phyloP scores from a whole-genome alignment of 2,888 invertebrate genomes.

The Calameuta filiformis region DNA sequence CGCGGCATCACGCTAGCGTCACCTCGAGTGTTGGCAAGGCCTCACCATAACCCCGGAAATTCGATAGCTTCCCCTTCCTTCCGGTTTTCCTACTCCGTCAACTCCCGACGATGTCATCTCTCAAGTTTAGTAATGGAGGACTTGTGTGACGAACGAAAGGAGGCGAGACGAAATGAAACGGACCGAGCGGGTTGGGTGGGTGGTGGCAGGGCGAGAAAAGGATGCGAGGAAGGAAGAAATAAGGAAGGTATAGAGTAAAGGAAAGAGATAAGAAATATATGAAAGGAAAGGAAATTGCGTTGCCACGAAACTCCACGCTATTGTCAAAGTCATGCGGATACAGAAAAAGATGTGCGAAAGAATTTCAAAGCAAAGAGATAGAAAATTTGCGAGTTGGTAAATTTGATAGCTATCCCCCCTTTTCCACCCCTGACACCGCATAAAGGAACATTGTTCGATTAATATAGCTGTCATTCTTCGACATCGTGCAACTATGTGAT shows the following conservation, averaged over 20 bases:
- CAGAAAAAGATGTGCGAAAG: neutral
- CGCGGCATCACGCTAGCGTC: neutral
- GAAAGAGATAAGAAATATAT: neutral
- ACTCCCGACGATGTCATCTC: neutral
- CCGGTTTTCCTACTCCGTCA: neutral
- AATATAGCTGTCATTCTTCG: neutral
- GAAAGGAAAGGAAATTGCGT: neutral
- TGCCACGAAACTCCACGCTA: neutral
- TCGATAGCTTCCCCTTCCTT: neutral
- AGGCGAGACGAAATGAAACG: conserved; percentile 12
- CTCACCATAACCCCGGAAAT: neutral
- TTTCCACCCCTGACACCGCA: too few species aligned
- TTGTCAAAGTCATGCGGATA: neutral
- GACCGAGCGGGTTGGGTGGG: conserved; percentile 15
- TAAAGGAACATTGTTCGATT: neutral
- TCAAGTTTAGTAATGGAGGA: conserved; percentile 2
- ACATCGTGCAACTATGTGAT: neutral
- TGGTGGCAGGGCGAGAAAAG: neutral
- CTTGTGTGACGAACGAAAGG: conserved; percentile 16
- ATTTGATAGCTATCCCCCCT: neutral
- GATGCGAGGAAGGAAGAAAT: neutral
- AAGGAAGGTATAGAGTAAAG: conserved; percentile 15
- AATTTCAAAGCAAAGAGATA: neutral
- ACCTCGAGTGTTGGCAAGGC: neutral
- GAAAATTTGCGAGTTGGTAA: neutral